Percentiles rank a stretch among this genome's conserved stretches.
These are phyloP conservation scores for Elachura formosa DNA, from an alignment of 2,113 vertebrate species.

Conservation along the genomic window DNA sequence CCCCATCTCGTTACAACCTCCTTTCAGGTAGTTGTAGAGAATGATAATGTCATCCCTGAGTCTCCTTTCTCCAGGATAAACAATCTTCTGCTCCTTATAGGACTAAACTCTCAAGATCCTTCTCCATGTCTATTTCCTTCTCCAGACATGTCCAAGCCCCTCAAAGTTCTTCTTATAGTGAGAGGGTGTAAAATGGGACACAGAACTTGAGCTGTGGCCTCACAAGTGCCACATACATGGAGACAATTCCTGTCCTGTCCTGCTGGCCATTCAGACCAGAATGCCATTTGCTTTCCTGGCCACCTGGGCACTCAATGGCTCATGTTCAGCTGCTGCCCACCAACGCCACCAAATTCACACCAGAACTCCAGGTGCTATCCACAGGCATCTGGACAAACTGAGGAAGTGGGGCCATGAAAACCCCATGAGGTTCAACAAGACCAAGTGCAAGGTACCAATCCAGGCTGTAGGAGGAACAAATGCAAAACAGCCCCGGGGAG, in stretches of 20 bases:
- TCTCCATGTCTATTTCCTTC: rapidly evolving
- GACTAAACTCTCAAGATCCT: not conserved
- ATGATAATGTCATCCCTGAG: rapidly evolving
- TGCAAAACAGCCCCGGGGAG: not conserved
- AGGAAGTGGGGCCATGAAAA: not conserved
- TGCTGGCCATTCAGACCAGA: not conserved
- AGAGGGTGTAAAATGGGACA: not conserved
- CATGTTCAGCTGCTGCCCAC: not conserved
- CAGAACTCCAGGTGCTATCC: not conserved
- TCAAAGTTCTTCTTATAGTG: not conserved
- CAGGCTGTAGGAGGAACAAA: not conserved
- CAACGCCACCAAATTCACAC: not conserved
- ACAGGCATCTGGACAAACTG: not conserved
- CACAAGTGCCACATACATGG: rapidly evolving
- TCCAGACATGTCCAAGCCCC: rapidly evolving
- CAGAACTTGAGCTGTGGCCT: rapidly evolving
- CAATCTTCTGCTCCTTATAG: rapidly evolving
- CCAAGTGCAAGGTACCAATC: not conserved
- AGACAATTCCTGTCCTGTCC: not conserved
- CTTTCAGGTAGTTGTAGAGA: not conserved
- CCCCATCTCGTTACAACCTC: rapidly evolving
- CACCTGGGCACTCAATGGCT: not conserved
- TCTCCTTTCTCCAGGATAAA: not conserved
- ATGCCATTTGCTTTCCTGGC: not conserved
- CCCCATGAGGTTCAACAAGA: not conserved